Conservation (phyloP, 2,113 vertebrate genomes). For the Mustela nigripes region DNA sequence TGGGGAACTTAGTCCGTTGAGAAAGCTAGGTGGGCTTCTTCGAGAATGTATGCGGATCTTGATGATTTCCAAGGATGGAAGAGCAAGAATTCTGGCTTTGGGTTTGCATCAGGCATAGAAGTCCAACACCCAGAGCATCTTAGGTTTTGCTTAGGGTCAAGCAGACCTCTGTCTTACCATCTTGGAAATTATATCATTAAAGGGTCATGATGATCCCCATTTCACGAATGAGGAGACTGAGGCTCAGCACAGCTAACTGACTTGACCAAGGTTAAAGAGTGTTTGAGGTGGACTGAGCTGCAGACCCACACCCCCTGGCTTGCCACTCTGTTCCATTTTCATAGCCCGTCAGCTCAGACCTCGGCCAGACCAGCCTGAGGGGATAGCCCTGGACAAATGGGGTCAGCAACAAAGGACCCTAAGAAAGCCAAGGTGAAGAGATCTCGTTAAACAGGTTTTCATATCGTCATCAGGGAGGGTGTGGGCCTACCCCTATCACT, state of each 20-base stretch:
- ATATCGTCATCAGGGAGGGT: neutral
- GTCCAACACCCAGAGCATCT: neutral
- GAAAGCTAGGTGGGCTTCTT: neutral
- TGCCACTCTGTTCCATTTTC: neutral
- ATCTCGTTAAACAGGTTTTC: neutral
- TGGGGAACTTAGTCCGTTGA: neutral
- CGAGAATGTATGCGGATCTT: neutral
- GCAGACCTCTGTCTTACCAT: neutral
- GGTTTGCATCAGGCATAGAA: neutral
- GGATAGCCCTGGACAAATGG: neutral
- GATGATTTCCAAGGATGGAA: neutral
- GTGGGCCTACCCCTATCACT: neutral
- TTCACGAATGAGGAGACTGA: neutral
- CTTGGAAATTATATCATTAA: neutral
- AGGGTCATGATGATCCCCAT: neutral
- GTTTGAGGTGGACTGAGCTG: neutral
- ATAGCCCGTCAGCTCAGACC: neutral
- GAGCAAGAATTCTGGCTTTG: neutral
- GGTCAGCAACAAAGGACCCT: neutral
- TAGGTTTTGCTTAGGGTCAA: neutral
- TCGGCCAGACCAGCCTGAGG: neutral
- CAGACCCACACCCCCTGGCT: neutral
- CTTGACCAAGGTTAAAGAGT: constrained; percentile 13
- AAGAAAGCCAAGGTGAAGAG: neutral
- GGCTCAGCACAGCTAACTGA: neutral